Percentiles rank a stretch among this genome's conserved stretches.
Conservation (phyloP, 2,797 vertebrate species). For the Novumbra hubbsi region DNA sequence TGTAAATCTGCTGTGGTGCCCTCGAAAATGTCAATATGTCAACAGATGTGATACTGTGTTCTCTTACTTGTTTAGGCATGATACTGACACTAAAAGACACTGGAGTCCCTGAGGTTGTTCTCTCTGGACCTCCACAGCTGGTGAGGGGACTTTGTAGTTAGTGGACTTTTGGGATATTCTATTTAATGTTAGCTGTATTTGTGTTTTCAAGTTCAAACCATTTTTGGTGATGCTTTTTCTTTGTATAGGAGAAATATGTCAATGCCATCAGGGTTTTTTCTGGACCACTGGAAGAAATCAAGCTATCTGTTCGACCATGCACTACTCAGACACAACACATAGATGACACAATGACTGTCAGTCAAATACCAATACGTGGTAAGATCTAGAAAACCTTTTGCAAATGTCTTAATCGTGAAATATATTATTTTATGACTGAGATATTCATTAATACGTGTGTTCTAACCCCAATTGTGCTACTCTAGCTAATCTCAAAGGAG, state of each 20-base stretch:
- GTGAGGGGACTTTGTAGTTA: constrained; percentile 67
- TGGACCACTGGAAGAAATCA: constrained; percentile 84
- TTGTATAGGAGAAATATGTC: constrained; percentile 79
- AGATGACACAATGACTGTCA: constrained; percentile 88
- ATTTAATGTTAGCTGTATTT: background rate
- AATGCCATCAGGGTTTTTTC: constrained; percentile 87
- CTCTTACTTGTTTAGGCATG: constrained; percentile 78
- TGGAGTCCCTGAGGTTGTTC: constrained; percentile 83
- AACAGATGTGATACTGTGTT: background rate
- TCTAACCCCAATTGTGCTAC: background rate
- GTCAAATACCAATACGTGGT: constrained; percentile 87
- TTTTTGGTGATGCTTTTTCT: background rate
- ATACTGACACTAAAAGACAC: constrained; percentile 89
- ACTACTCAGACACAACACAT: constrained; percentile 74
- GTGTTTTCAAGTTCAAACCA: background rate
- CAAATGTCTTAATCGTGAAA: background rate
- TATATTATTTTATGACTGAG: background rate
- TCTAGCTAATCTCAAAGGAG: constrained; percentile 34
- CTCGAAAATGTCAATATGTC: background rate
- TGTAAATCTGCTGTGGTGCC: too few relatives aligned
- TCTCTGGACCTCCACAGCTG: constrained; percentile 92
- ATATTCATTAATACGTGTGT: background rate
- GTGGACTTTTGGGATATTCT: background rate
- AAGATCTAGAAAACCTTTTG: constrained; percentile 50
- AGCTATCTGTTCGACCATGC: constrained; percentile 84